Base-by-base conservation (phyloP, 2,888 invertebrate species). In the Phengaris arion region DNA sequence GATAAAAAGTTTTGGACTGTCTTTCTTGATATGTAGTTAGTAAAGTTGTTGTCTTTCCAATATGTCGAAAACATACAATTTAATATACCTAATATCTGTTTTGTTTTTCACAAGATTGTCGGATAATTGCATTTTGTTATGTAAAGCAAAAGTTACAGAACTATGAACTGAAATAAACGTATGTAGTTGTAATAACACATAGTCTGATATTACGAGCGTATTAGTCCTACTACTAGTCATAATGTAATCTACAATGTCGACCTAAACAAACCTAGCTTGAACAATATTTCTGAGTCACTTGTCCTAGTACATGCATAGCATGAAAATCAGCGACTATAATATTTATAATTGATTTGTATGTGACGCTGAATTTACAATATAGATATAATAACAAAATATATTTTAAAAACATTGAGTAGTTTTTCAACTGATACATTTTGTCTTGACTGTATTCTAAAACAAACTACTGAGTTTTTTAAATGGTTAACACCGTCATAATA, bases 211-310 rank as follows among this genome's bases (percentile, higher is more conserved):
- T 45, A 35, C 35, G 13, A n/a, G 13, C 35, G 35, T 13, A 45
- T 64, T 45, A 64, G 64, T 59, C 10, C 64, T 12, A 13, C 64
- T 15, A 9, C 22, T n/a, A 70, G 15, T 48, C 46, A 51, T 51
- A 70, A 48, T 15, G 70, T 51, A 70, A 70, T 70, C 70, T 51
- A 45, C 51, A 70, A 46, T 51, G 70, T 48, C 15, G 15, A 70
- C 70, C n/a, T 51, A 70, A 51, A 51, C 51, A 70, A 70, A 51
- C 48, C 68, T 13, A 48, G 22, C 69, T 51, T 48, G 10, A 51
- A 70, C 69, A 51, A 10, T n/a, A 15, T 48, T 51, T 48, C 15
- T 51, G 48, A 51, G 51, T 51, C 70, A 51, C 10, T n/a, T 51
- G 51, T 70, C 51, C 70, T 48, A 51, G 70, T 51, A 51, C 48